Conservation (phyloP, 2,888 invertebrate genomes). For the Stenichneumon culpator region DNA sequence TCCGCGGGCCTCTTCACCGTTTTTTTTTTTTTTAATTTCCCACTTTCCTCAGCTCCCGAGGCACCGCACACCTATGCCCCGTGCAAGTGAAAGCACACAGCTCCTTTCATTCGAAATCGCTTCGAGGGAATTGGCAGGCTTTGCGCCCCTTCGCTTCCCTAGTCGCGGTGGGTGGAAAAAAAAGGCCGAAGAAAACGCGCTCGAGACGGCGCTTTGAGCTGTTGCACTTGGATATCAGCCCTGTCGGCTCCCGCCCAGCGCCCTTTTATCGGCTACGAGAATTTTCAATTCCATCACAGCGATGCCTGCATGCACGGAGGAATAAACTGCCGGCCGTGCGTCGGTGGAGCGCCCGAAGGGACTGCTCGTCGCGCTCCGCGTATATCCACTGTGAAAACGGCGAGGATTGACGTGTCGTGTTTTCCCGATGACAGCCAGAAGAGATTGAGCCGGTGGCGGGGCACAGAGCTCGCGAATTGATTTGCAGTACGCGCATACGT, state of each 20-base stretch:
- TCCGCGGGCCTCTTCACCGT: background rate
- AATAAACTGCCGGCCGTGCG: background rate
- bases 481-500: constrained; percentile 28
- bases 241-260: constrained; percentile 14
- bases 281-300: constrained; percentile 57
- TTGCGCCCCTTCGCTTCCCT: constrained; percentile 19
- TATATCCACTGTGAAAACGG: constrained; percentile 29
- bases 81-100: constrained; percentile 1
- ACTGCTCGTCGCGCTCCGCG: background rate
- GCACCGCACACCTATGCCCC: constrained; percentile 3
- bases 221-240: constrained; percentile 13
- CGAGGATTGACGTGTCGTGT: constrained; percentile 52
- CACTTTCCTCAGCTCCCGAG: constrained; percentile 17
- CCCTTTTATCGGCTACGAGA: constrained; percentile 43
- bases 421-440: constrained; percentile 54
- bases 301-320: constrained; percentile 15
- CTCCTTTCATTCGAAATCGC: constrained; percentile 37
- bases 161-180: background rate
- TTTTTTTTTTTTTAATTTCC: constrained; percentile 7
- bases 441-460: constrained; percentile 51
- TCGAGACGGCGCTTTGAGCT: constrained; percentile 32
- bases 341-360: constrained; percentile 37
- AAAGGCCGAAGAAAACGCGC: constrained; percentile 19
- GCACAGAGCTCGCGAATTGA: constrained; percentile 34
- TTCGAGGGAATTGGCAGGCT: constrained; percentile 54